Percentiles rank a stretch among this genome's conserved stretches.
Conservation (phyloP, 2,888 invertebrate genomes). For the Nomada ferruginata region DNA sequence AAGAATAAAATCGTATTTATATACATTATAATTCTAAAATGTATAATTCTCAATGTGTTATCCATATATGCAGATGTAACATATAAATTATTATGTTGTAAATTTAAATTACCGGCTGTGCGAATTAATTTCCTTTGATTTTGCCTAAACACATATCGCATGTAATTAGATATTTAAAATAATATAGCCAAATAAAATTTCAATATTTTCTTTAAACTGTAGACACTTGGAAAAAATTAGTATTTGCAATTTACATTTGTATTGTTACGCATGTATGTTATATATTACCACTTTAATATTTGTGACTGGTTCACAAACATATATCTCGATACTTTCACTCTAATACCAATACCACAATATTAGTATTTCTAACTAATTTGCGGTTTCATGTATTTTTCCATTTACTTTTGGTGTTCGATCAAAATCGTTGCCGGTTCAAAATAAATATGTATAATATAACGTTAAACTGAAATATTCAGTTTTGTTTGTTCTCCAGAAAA, state of each 20-base stretch:
- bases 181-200: conserved; percentile 41
- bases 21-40: conserved; percentile 16
- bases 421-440: too few relatives aligned
- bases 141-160: conserved; percentile 42
- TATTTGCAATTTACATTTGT: conserved; percentile 48
- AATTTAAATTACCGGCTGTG: conserved; percentile 34
- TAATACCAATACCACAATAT: too few relatives aligned
- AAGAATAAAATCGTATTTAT: conserved; percentile 36
- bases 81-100: conserved; percentile 23
- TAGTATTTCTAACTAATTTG: too few relatives aligned
- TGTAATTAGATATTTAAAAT: conserved; percentile 49
- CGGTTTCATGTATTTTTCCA: too few relatives aligned
- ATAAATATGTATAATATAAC: too few relatives aligned
- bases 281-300: conserved; percentile 51
- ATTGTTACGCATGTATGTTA: conserved; percentile 26
- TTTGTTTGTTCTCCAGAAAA: too few relatives aligned
- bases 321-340: conserved; percentile 12
- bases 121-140: conserved; percentile 47
- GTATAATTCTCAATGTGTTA: conserved; percentile 30
- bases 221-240: conserved; percentile 35
- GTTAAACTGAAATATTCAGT: too few relatives aligned
- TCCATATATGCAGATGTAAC: conserved; percentile 32
- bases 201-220: conserved; percentile 54
- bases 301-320: conserved; percentile 67
- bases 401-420: too few relatives aligned